A percentile compares a stretch with the other conserved stretches of the same genome.
Evolutionary conservation across 92 coral and sea anemone genomes (phyloP).

Genomic region (Pocillopora meandrina): DNA sequence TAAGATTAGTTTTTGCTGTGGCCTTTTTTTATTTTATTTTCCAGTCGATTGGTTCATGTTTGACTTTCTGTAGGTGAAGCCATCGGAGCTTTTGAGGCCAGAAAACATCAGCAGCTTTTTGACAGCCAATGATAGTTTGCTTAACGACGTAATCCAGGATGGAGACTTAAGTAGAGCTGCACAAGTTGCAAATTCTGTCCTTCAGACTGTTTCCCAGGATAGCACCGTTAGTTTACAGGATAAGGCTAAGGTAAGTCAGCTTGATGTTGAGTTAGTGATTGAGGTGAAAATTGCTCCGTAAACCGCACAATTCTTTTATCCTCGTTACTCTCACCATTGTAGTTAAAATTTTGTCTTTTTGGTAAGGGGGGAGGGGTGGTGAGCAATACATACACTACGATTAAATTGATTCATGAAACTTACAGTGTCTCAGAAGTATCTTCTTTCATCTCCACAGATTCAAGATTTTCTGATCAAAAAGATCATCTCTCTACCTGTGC

Average conservation of each 20-base stretch:
- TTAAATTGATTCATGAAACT: background rate
- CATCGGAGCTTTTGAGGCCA: slow-evolving; percentile 10
- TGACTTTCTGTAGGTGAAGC: slow-evolving; percentile 22
- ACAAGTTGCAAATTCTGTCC: slow-evolving; percentile 28
- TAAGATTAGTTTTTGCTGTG: background rate
- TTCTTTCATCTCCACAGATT: background rate
- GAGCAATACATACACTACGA: too few species aligned
- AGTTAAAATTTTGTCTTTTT: too few species aligned
- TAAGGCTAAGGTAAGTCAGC: slow-evolving; percentile 6
- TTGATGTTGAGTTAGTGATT: too few species aligned
- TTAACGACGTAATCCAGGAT: background rate
- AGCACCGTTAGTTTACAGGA: background rate
- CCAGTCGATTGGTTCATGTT: too few species aligned
- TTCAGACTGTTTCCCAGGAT: slow-evolving; percentile 18
- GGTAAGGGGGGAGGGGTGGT: too few species aligned
- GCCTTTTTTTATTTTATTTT: background rate
- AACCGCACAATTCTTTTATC: too few species aligned
- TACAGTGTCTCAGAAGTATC: background rate
- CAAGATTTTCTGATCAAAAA: slow-evolving; percentile 23
- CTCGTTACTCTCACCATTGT: too few species aligned
- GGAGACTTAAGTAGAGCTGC: slow-evolving; percentile 33
- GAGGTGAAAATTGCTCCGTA: too few species aligned
- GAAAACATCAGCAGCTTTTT: slow-evolving; percentile 6
- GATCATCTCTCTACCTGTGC: slow-evolving; percentile 1
- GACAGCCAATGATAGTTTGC: slow-evolving; percentile 17